Evolutionary conservation across 2,797 vertebrate species (phyloP).

Genomic region (Chaetophractus vellerosus): DNA sequence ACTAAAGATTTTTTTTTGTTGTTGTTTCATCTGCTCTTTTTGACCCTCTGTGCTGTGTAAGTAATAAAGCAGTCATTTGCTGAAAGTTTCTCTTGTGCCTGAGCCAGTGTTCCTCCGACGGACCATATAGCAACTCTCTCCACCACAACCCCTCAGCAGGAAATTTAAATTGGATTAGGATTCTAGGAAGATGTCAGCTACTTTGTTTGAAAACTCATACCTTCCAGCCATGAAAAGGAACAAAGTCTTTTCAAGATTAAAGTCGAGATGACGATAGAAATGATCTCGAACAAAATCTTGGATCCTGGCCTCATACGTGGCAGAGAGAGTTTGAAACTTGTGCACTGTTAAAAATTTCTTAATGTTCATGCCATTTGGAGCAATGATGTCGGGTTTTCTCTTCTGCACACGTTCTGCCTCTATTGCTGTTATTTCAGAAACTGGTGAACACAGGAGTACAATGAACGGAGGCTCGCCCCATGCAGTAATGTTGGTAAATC

Average conservation of each 20-base stretch:
- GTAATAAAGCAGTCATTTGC: too few species aligned
- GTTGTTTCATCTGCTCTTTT: too few species aligned
- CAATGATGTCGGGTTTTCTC: slow-evolving; percentile 95
- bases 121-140: too few species aligned
- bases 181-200: slow-evolving; percentile 97
- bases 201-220: slow-evolving; percentile 98
- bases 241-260: slow-evolving; percentile 96
- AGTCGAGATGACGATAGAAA: slow-evolving; percentile 98
- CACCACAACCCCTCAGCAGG: slow-evolving; percentile 91
- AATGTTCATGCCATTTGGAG: slow-evolving; percentile 97
- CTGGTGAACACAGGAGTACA: slow-evolving; percentile 96
- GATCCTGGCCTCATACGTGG: slow-evolving; percentile 95
- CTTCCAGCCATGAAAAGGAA: slow-evolving; percentile 98
- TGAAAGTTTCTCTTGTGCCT: too few species aligned
- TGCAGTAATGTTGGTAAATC: slow-evolving; percentile 98
- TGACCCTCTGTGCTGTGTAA: too few species aligned
- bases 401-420: slow-evolving; percentile 97
- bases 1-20: too few species aligned
- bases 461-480: slow-evolving; percentile 96
- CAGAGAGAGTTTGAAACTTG: slow-evolving; percentile 98
- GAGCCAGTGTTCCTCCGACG: too few species aligned
- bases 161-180: slow-evolving; percentile 97
- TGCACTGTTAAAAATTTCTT: slow-evolving; percentile 99
- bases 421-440: slow-evolving; percentile 97
- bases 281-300: slow-evolving; percentile 98